A percentile compares a stretch with the other conserved stretches of the same genome.
Evolutionary conservation across 2,888 invertebrate genomes (phyloP).

Genomic region (Conomelus anceps): DNA sequence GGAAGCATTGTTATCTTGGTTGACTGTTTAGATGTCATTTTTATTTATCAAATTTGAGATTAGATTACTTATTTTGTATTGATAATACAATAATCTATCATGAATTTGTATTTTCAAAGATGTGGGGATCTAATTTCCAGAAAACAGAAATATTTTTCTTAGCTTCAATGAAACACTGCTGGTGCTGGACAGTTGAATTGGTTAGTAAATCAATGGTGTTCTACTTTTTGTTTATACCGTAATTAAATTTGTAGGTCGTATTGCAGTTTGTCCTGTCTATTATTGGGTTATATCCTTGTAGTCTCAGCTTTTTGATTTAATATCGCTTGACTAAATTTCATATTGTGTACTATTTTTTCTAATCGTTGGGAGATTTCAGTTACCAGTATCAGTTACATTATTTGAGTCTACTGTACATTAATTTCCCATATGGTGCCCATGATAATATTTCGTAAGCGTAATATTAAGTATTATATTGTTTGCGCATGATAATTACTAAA

Average conservation of each 20-base stretch:
- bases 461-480: no score
- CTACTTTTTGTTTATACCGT: not conserved
- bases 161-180: not conserved
- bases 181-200: not conserved
- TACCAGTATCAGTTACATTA: no score
- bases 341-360: not conserved
- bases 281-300: not conserved
- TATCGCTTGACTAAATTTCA: not conserved
- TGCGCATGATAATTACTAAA: no score
- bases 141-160: not conserved
- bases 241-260: not conserved
- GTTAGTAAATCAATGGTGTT: not conserved
- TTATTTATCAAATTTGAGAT: not conserved
- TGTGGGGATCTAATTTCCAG: not conserved
- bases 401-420: no score
- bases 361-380: no score
- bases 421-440: no score
- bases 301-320: not conserved
- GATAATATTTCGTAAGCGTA: no score
- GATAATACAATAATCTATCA: not conserved
- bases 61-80: not conserved
- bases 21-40: not conserved
- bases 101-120: not conserved
- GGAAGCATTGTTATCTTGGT: not conserved
- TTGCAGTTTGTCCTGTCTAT: not conserved